Conservation (phyloP, 2,797 vertebrate genomes). For the Dromococcyx pavoninus region DNA sequence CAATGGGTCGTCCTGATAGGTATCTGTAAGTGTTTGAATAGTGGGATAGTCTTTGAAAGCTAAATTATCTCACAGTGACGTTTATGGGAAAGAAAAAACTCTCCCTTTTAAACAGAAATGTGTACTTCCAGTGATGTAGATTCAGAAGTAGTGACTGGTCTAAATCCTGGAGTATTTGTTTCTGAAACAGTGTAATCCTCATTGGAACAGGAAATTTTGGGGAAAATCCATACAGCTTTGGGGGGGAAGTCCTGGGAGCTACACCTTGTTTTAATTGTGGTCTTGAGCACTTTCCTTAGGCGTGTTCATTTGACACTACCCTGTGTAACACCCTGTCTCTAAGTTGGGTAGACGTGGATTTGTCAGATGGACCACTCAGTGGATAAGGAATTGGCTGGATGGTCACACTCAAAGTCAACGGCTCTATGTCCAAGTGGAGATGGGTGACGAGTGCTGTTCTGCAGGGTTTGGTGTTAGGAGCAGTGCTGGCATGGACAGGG, state of each 20-base stretch:
- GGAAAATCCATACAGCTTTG: not conserved
- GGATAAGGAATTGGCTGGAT: too few relatives aligned
- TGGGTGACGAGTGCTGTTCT: too few relatives aligned
- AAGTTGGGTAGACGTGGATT: too few relatives aligned
- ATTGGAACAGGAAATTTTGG: not conserved
- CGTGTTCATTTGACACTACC: too few relatives aligned
- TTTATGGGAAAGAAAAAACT: constrained; percentile 75
- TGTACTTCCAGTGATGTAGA: constrained; percentile 78
- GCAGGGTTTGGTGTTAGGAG: too few relatives aligned
- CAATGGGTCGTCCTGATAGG: constrained; percentile 72
- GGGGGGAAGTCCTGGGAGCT: not conserved
- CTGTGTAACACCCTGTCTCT: too few relatives aligned
- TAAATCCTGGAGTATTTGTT: not conserved
- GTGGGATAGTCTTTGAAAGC: not conserved
- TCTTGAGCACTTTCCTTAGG: not conserved
- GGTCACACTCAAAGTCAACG: too few relatives aligned
- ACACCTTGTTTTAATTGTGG: not conserved
- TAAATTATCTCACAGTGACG: not conserved
- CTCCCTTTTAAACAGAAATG: constrained; percentile 79
- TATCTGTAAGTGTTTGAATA: not conserved
- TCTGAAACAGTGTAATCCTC: not conserved
- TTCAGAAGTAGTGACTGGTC: constrained; percentile 80
- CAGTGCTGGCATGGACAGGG: too few relatives aligned
- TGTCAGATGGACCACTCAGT: too few relatives aligned
- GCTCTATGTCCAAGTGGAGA: too few relatives aligned